A percentile compares a stretch with the other conserved stretches of the same genome.
These are phyloP conservation scores for Meganola albula DNA, from an alignment of 2,888 invertebrate species.

Conservation along the genomic window DNA sequence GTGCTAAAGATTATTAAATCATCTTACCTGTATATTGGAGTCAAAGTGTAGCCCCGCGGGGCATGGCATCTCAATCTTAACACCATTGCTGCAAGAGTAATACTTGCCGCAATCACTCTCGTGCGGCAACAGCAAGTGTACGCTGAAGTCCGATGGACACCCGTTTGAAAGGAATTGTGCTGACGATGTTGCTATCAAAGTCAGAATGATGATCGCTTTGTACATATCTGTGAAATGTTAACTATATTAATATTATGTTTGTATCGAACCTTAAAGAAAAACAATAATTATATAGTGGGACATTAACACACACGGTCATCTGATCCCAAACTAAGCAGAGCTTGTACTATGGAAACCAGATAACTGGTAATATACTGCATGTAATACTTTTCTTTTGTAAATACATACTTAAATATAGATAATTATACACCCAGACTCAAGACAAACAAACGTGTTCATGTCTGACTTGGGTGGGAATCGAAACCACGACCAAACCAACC, in stretches of 20 bases:
- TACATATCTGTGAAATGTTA: slow-evolving; percentile 32
- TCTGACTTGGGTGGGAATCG: no score
- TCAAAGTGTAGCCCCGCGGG: slow-evolving; percentile 37
- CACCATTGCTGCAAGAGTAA: slow-evolving; percentile 43
- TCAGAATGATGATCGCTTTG: slow-evolving; percentile 32
- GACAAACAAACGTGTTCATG: no score
- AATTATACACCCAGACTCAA: no score
- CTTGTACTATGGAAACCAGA: no score
- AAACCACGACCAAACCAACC: no score
- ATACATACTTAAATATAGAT: no score
- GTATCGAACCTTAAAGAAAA: not conserved
- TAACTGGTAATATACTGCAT: no score
- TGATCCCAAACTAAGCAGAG: no score
- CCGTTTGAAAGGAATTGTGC: slow-evolving; percentile 46
- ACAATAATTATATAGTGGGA: no score
- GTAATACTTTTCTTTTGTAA: no score
- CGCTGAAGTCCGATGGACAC: slow-evolving; percentile 27
- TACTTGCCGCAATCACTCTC: slow-evolving; percentile 42
- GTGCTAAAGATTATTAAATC: no score
- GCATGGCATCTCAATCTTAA: slow-evolving; percentile 32
- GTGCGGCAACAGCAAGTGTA: slow-evolving; percentile 39
- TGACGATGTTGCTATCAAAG: slow-evolving; percentile 37
- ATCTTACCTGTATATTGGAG: slow-evolving; percentile 25
- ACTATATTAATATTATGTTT: not conserved
- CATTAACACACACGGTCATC: no score